Conservation (phyloP, 1,140 invertebrate genomes). For the Zaprionus vittiger region DNA sequence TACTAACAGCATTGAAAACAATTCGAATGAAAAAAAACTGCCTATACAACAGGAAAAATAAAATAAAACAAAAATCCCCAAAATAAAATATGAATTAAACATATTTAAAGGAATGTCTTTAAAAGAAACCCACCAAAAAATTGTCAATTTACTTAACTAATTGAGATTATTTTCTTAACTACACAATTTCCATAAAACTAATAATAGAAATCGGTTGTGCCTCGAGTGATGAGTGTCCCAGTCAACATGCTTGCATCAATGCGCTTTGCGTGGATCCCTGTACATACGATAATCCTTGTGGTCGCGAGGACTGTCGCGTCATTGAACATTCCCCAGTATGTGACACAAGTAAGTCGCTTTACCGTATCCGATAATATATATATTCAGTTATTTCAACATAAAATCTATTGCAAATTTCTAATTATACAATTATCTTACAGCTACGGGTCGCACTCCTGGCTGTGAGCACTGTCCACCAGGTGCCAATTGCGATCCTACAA, state of each 20-base stretch:
- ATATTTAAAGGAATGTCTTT: constrained; percentile 48
- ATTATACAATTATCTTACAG: constrained; percentile 30
- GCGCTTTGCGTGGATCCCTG: constrained; percentile 91
- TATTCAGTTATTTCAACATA: background rate
- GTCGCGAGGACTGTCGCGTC: constrained; percentile 89
- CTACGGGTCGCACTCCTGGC: constrained; percentile 80
- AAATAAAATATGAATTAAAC: constrained; percentile 62
- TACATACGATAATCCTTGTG: constrained; percentile 88
- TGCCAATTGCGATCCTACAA: constrained; percentile 89
- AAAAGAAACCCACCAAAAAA: constrained; percentile 30
- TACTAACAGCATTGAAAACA: constrained; percentile 76
- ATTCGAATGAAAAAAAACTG: constrained; percentile 40
- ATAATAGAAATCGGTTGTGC: constrained; percentile 88
- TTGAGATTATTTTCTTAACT: constrained; percentile 65
- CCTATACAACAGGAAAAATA: constrained; percentile 46
- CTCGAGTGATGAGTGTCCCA: constrained; percentile 89
- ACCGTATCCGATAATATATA: background rate
- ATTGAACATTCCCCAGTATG: constrained; percentile 91
- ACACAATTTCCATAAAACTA: constrained; percentile 40
- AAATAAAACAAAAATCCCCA: constrained; percentile 36
- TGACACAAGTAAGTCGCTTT: constrained; percentile 45
- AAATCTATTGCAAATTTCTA: background rate
- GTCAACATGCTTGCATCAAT: constrained; percentile 90
- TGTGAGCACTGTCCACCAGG: constrained; percentile 91
- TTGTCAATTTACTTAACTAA: constrained; percentile 50